These are phyloP conservation scores for Hyla sarda DNA, from an alignment of 2,113 vertebrate genomes.

Conservation along the genomic window DNA sequence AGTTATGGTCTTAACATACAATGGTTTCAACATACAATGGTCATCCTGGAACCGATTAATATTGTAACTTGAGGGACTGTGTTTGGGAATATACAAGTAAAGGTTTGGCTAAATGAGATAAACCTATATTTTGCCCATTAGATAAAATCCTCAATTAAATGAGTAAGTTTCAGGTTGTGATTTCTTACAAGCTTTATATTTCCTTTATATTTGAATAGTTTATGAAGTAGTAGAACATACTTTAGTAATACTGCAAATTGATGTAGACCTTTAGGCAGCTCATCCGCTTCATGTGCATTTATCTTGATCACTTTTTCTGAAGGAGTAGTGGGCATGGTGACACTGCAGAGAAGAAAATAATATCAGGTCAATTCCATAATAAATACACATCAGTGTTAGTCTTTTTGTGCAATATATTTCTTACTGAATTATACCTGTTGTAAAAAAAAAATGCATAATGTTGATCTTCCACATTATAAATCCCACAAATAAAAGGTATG, in stretches of 20 bases:
- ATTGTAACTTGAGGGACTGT: too few relatives aligned
- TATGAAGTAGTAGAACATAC: conserved; percentile 66
- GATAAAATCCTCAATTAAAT: background rate
- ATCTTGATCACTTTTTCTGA: conserved; percentile 67
- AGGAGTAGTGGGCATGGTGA: conserved; percentile 60
- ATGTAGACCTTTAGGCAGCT: conserved; percentile 76
- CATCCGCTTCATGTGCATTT: conserved; percentile 63
- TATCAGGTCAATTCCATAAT: background rate
- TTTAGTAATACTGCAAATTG: conserved; percentile 86
- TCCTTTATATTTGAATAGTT: too few relatives aligned
- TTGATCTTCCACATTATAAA: too few relatives aligned
- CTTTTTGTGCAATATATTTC: background rate
- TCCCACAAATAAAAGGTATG: too few relatives aligned
- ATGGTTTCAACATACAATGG: too few relatives aligned
- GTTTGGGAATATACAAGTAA: too few relatives aligned
- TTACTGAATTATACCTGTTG: too few relatives aligned
- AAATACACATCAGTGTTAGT: background rate
- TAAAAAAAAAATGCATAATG: too few relatives aligned
- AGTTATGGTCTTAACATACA: too few relatives aligned
- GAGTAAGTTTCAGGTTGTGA: background rate
- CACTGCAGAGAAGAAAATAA: background rate
- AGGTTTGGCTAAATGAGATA: too few relatives aligned
- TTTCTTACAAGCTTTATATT: background rate
- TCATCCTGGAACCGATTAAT: too few relatives aligned
- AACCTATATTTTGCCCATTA: too few relatives aligned